phyloP scores from a whole-genome alignment of 1,140 invertebrate species.

The Scaptomyza hsui region DNA sequence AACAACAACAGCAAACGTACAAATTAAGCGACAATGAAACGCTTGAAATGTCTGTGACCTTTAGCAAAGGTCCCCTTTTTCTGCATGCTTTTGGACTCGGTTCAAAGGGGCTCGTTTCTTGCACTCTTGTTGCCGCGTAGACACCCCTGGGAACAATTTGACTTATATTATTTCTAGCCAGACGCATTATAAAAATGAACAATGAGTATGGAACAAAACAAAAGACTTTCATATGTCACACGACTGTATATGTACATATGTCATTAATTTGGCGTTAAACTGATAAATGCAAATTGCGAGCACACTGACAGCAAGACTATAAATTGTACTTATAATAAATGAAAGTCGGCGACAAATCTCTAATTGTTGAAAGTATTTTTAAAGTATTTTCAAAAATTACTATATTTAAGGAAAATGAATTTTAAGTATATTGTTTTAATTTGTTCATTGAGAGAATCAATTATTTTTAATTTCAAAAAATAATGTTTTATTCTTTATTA shows the following conservation, averaged over 20 bases:
- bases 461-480: too few relatives aligned
- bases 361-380: background rate
- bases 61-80: constrained; percentile 18
- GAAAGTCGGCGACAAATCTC: background rate
- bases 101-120: constrained; percentile 19
- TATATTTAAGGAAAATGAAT: too few relatives aligned
- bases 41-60: constrained; percentile 78
- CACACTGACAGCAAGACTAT: background rate
- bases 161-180: constrained; percentile 50
- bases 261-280: constrained; percentile 9
- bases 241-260: background rate
- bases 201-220: constrained; percentile 54
- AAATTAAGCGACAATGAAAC: constrained; percentile 67
- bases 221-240: constrained; percentile 17
- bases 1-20: constrained; percentile 34
- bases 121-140: constrained; percentile 18
- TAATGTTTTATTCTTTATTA: too few relatives aligned
- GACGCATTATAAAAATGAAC: constrained; percentile 66
- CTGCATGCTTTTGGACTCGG: constrained; percentile 19
- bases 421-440: too few relatives aligned
- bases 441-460: too few relatives aligned
- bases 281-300: constrained; percentile 5
- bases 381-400: too few relatives aligned
- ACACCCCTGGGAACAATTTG: constrained; percentile 53
- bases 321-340: background rate